A percentile compares a stretch with the other conserved stretches of the same genome.
Evolutionary conservation across 1,140 invertebrate species (phyloP).

Genomic region (Latrodectus geometricus): DNA sequence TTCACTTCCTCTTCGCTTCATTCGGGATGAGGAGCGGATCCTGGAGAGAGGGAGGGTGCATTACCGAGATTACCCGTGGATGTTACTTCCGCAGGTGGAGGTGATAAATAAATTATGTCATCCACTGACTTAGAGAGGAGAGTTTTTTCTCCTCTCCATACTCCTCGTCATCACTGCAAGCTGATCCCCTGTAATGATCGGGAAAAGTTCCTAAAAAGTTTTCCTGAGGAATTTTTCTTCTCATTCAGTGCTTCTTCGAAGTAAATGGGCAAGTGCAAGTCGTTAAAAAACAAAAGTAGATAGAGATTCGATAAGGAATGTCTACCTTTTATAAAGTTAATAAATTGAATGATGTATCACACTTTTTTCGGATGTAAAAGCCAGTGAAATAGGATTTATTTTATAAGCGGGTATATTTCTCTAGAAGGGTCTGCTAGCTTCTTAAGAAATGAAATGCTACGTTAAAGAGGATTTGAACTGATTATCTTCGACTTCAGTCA

Average conservation of each 20-base stretch:
- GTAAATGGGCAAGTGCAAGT: background rate
- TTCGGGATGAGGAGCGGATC: conserved; percentile 7
- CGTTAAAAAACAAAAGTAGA: conserved; percentile 41
- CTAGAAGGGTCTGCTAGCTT: no score
- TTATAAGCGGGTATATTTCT: no score
- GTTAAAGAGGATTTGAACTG: no score
- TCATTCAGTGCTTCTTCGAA: background rate
- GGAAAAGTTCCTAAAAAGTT: conserved; percentile 58
- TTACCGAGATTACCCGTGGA: conserved; percentile 57
- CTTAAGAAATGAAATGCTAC: no score
- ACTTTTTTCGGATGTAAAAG: no score
- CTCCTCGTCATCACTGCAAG: conserved; percentile 9
- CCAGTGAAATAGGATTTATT: no score
- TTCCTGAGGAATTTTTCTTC: conserved; percentile 12
- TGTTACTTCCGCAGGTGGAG: conserved; percentile 54
- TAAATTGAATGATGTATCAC: conserved; percentile 31
- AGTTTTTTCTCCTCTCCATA: background rate
- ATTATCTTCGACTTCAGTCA: no score
- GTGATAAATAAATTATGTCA: conserved; percentile 58
- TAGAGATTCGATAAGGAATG: background rate
- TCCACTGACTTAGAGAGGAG: conserved; percentile 14
- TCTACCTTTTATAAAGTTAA: conserved; percentile 15
- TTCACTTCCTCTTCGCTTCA: background rate
- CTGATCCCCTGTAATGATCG: conserved; percentile 51
- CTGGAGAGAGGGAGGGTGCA: conserved; percentile 12